Evolutionary conservation across 1,140 invertebrate species (phyloP).

Genomic region (Drosophila fuyamai): DNA sequence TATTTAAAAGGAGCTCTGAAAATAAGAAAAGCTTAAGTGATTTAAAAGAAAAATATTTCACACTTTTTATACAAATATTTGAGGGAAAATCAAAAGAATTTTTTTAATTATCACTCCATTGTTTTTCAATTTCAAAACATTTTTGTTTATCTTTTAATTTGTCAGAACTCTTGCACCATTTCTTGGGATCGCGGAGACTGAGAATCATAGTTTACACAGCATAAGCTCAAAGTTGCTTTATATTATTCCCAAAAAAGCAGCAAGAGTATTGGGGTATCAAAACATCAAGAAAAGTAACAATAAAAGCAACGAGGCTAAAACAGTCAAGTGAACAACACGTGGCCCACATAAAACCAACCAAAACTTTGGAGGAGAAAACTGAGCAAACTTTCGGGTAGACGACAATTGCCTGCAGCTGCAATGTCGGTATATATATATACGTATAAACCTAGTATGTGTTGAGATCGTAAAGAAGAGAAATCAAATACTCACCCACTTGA

Average conservation of each 20-base stretch:
- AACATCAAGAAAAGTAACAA: conserved; percentile 48
- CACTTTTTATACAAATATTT: neutral
- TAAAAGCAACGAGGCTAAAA: conserved; percentile 59
- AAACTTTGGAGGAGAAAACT: conserved; percentile 18
- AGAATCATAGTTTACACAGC: conserved; percentile 8
- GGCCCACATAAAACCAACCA: conserved; percentile 63
- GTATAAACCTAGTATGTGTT: neutral
- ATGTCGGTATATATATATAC: conserved; percentile 1
- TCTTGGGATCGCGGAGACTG: neutral
- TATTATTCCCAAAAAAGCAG: conserved; percentile 1
- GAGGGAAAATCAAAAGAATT: neutral
- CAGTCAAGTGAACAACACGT: conserved; percentile 59
- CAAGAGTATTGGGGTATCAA: conserved; percentile 28
- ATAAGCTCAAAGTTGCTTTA: conserved; percentile 1
- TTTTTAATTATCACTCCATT: neutral
- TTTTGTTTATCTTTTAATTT: conserved; percentile 1
- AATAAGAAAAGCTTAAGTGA: no score
- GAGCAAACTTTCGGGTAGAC: conserved; percentile 52
- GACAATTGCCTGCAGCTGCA: conserved; percentile 74
- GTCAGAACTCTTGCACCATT: neutral
- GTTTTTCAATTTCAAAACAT: neutral
- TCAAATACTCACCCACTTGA: conserved; percentile 36
- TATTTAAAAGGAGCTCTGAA: no score
- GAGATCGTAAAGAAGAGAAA: conserved; percentile 5
- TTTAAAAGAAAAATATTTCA: neutral